Base-by-base conservation (phyloP, 2,113 vertebrate genomes). In the Sisor rabdophorus region DNA sequence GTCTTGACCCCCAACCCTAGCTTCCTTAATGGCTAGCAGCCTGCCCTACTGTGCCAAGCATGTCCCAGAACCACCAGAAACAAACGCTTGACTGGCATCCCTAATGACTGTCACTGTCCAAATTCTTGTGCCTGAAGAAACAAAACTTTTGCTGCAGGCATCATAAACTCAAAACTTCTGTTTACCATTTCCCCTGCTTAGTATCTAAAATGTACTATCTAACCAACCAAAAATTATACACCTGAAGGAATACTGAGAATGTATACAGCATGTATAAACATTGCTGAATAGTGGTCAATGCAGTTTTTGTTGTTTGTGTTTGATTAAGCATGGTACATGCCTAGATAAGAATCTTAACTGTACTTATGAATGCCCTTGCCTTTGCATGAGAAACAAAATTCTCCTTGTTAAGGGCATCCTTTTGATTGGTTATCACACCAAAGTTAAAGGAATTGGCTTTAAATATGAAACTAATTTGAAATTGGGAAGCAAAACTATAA, bases 11-110 rank as follows among this genome's bases (percentile, higher is more conserved):
- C 40, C 65, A 22, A 85, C 79, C 80, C 79, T 77, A 61, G 55
- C 79, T 74, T 73, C 82, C 85, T 81, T 86, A 76, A 85, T 86
- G 84, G 78, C 73, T 75, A 79, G 72, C 58, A 65, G 15, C 32
- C 73, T 78, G 76, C 80, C 82, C 81, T 81, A 81, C 84, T 65
- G 82, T 47, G 76, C 80, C 78, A 82, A 71, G 83, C 80, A 70
- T 84, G 81, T 65, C 80, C 64, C 75, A 58, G 61, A 69, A 59
- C 80, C 77, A 77, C 78, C 77, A 76, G 73, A 80, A 61, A 64
- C 77, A 61, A 78, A 61, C 69, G 73, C 73, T 77, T 40, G 75
- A 75, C 63, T 61, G 53, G 81, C 83, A 87, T 86, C 63, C 67
- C 20, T 79, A 86, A 87, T 85, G 83, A 78, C 76, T 76, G 40